phyloP scores from a whole-genome alignment of 2,113 vertebrate species.

The Electrona antarctica region DNA sequence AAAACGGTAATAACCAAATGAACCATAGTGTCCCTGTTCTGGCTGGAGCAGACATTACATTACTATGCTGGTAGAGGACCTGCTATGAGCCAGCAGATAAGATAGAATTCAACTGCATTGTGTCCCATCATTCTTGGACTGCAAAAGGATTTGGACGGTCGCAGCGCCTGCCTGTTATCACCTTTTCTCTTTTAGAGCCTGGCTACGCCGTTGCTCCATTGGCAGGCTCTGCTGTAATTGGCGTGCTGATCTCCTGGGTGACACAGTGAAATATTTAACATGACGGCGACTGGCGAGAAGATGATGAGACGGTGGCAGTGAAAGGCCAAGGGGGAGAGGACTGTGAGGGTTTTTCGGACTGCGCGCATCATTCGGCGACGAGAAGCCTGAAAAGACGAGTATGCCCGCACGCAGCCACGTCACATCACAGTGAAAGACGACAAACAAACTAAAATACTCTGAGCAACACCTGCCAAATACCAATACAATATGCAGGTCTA shows the following conservation, averaged over 20 bases:
- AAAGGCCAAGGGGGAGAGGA: constrained; percentile 3
- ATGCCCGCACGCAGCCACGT: background rate
- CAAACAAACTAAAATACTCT: background rate
- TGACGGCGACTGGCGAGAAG: too few relatives aligned
- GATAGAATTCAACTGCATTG: constrained; percentile 27
- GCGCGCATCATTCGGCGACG: background rate
- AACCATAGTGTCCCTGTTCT: too few relatives aligned
- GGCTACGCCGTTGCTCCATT: constrained; percentile 1
- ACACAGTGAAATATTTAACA: constrained; percentile 7
- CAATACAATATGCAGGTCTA: background rate
- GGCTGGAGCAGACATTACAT: too few relatives aligned
- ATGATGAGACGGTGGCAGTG: background rate
- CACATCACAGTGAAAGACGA: background rate
- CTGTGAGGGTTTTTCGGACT: background rate
- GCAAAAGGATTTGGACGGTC: constrained; percentile 34
- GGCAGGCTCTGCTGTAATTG: constrained; percentile 5
- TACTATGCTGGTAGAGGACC: constrained; percentile 43
- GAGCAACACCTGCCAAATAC: background rate
- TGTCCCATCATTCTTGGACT: constrained; percentile 46
- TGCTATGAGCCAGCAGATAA: constrained; percentile 49
- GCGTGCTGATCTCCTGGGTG: background rate
- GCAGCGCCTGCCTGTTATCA: constrained; percentile 13
- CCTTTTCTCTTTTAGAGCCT: constrained; percentile 14
- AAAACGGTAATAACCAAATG: too few relatives aligned
- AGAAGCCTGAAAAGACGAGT: background rate